Conservation (phyloP, 1,140 invertebrate genomes). For the Brachionus koreanus region DNA sequence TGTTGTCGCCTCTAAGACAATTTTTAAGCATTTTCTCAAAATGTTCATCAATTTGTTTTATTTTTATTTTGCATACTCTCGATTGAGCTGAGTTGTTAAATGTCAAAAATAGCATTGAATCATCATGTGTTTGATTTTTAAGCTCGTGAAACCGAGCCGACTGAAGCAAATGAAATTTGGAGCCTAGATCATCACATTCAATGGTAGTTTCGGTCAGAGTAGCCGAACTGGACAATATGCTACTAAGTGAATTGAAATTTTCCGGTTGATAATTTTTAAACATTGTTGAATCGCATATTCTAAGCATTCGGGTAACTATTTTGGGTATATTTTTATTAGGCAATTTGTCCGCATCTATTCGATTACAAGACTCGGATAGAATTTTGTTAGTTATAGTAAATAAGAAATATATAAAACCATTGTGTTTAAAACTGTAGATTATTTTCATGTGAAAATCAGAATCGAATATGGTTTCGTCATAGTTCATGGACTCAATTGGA, state of each 20-base stretch:
- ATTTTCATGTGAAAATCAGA: constrained; percentile 43
- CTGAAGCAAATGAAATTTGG: constrained; percentile 1
- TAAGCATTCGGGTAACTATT: constrained; percentile 43
- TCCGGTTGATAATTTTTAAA: neutral
- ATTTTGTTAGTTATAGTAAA: constrained; percentile 43
- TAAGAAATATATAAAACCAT: constrained; percentile 40
- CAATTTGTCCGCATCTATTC: constrained; percentile 8
- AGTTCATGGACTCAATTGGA: constrained; percentile 35
- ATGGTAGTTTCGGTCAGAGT: constrained; percentile 31
- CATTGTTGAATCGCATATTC: constrained; percentile 35
- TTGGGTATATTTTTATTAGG: neutral
- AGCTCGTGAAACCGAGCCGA: constrained; percentile 31
- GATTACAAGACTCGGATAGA: constrained; percentile 17
- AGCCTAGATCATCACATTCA: neutral
- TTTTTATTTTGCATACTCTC: neutral
- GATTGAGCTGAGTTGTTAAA: constrained; percentile 31
- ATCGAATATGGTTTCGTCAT: constrained; percentile 40
- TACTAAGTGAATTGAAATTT: neutral
- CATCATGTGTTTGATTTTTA: neutral
- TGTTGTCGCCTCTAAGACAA: constrained; percentile 8
- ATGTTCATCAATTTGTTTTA: constrained; percentile 31
- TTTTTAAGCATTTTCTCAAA: constrained; percentile 26
- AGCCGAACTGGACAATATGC: neutral
- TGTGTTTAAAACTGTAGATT: constrained; percentile 37
- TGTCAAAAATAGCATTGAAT: constrained; percentile 14